Evolutionary conservation across 1,140 invertebrate species (phyloP).

Genomic region (Aphidius gifuensis): DNA sequence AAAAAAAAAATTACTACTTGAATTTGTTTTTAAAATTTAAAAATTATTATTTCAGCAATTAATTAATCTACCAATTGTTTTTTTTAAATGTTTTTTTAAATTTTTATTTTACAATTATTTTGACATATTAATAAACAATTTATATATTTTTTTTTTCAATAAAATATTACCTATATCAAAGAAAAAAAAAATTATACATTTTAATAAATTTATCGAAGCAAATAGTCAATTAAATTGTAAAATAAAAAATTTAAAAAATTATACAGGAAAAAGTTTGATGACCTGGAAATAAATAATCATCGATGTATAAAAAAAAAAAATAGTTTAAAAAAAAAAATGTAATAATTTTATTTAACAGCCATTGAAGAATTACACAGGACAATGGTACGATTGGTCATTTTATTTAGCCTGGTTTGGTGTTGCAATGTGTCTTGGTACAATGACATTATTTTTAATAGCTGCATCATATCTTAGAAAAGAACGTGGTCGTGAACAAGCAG

Average conservation of each 20-base stretch:
- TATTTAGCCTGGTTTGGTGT: conserved; percentile 79
- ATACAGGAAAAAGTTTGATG: background rate
- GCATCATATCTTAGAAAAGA: conserved; percentile 75
- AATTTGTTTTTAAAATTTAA: no score
- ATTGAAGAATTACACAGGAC: conserved; percentile 66
- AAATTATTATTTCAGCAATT: no score
- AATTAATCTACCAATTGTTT: no score
- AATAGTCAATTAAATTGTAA: background rate
- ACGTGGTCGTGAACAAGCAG: conserved; percentile 64
- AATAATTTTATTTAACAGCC: conserved; percentile 56
- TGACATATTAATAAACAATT: no score
- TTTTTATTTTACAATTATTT: no score
- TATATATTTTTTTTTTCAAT: no score
- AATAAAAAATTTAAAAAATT: background rate
- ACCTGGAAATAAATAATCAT: background rate
- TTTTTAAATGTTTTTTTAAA: no score
- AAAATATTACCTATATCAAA: no score
- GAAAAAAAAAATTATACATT: no score
- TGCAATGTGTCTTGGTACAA: conserved; percentile 69
- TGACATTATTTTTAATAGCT: conserved; percentile 75
- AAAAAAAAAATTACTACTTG: no score
- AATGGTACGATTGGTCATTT: conserved; percentile 81
- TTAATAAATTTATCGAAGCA: background rate
- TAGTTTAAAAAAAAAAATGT: background rate
- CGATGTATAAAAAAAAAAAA: background rate